These are phyloP conservation scores for Poeciliopsis infans DNA, from an alignment of 2,797 vertebrate species.

Conservation along the genomic window DNA sequence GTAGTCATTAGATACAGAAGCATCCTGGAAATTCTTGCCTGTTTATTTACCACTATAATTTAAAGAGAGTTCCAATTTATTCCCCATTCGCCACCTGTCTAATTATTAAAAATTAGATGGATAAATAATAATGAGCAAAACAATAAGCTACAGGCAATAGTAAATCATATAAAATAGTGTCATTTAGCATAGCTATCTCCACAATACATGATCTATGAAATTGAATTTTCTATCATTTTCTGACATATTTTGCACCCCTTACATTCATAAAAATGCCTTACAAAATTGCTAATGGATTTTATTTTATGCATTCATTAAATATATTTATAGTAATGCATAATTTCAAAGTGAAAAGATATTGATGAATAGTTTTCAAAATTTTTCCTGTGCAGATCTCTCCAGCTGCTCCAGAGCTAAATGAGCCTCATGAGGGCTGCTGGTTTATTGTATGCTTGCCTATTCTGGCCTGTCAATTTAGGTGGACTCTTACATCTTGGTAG, in stretches of 20 bases:
- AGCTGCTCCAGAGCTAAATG: neutral
- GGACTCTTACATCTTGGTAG: neutral
- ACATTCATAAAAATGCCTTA: neutral
- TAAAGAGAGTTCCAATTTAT: slow-evolving; percentile 73
- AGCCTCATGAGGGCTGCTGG: neutral
- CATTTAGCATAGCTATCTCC: neutral
- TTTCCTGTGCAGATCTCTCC: neutral
- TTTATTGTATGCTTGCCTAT: neutral
- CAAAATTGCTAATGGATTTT: neutral
- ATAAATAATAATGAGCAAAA: slow-evolving; percentile 15
- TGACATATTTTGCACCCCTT: neutral
- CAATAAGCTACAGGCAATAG: slow-evolving; percentile 15
- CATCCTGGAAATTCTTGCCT: slow-evolving; percentile 69
- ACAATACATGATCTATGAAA: neutral
- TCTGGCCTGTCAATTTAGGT: neutral
- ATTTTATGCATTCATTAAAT: too few relatives aligned
- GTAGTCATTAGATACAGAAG: slow-evolving; percentile 75
- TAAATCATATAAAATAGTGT: slow-evolving; percentile 5
- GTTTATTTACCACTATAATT: slow-evolving; percentile 72
- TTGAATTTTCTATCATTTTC: neutral
- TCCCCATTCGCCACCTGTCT: slow-evolving; percentile 39
- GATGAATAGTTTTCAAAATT: neutral
- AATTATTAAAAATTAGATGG: slow-evolving; percentile 25
- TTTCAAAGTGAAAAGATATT: neutral
- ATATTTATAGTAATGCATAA: neutral